Conservation (phyloP, 1,140 invertebrate genomes). For the Colletes latitarsis region DNA sequence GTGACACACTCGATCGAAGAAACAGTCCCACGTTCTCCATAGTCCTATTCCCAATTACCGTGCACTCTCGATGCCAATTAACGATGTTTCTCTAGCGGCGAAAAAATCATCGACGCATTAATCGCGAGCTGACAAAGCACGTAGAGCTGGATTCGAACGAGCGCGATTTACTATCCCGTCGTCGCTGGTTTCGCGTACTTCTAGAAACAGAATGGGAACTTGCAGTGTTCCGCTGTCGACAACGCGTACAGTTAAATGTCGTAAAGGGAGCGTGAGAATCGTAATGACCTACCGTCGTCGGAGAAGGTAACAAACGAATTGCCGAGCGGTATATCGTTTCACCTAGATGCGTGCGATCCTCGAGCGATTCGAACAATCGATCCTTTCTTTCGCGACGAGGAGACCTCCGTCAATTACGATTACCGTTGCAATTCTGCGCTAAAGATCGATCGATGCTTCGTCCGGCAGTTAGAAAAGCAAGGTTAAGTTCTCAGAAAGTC, state of each 20-base stretch:
- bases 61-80: background rate
- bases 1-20: background rate
- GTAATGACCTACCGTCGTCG: constrained; percentile 41
- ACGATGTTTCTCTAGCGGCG: background rate
- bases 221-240: background rate
- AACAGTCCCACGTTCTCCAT: background rate
- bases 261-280: constrained; percentile 65
- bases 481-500: too few species aligned
- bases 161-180: constrained; percentile 9
- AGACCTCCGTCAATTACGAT: background rate
- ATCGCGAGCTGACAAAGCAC: background rate
- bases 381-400: background rate
- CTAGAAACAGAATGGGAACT: background rate
- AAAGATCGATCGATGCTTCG: too few species aligned
- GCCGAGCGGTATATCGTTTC: background rate
- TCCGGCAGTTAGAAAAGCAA: too few species aligned
- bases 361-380: background rate
- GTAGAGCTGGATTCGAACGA: too few species aligned
- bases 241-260: constrained; percentile 14
- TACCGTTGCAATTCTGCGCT: background rate
- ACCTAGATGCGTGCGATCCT: background rate
- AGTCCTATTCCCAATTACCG: background rate
- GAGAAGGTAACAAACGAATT: constrained; percentile 8
- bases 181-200: background rate
- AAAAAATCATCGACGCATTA: background rate